Conservation (phyloP, 2,113 vertebrate genomes). For the Ptilorrhoa leucosticta region DNA sequence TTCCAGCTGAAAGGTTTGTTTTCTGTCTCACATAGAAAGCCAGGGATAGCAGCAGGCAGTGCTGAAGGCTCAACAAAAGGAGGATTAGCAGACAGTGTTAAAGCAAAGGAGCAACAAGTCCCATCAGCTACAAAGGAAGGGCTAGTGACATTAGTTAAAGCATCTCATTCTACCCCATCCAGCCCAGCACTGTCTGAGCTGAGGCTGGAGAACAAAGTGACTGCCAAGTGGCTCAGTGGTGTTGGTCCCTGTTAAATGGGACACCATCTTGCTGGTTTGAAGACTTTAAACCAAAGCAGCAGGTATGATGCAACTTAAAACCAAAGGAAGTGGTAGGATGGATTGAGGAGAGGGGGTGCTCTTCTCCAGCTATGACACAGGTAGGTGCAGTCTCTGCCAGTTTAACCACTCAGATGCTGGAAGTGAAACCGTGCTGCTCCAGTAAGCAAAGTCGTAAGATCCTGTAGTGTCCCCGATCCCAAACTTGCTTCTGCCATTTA, state of each 20-base stretch:
- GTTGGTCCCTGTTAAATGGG: not conserved
- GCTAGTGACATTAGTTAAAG: not conserved
- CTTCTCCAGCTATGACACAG: not conserved
- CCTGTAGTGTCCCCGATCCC: not conserved
- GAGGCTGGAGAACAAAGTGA: not conserved
- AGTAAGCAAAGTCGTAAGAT: not conserved
- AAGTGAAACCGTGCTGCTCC: not conserved
- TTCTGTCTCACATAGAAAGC: not conserved
- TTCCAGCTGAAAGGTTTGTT: not conserved
- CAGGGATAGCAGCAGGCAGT: not conserved
- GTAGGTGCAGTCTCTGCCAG: not conserved
- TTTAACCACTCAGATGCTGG: not conserved
- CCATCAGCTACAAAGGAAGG: not conserved
- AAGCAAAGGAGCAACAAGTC: not conserved
- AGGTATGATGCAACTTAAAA: not conserved
- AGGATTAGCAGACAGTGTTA: not conserved
- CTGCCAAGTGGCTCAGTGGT: not conserved
- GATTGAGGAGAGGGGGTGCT: not conserved
- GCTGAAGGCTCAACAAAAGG: not conserved
- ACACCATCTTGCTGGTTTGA: conserved; percentile 10
- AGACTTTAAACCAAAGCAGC: not conserved
- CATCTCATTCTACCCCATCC: not conserved
- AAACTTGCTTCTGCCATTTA: not conserved
- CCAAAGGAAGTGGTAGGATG: not conserved
- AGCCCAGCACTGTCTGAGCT: not conserved